phyloP scores from a whole-genome alignment of 2,113 vertebrate genomes.

The Otolemur garnettii region DNA sequence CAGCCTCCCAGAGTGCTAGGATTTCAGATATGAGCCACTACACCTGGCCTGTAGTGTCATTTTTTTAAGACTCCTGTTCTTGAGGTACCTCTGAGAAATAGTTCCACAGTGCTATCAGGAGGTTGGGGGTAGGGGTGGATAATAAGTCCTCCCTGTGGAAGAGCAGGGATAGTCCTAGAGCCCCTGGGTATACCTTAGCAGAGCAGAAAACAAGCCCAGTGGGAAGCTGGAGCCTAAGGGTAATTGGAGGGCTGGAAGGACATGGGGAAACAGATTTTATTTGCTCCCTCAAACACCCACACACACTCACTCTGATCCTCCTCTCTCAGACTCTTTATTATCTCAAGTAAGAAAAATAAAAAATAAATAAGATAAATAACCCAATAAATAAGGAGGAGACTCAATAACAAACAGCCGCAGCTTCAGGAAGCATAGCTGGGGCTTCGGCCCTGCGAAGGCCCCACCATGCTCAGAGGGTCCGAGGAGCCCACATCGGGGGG shows the following conservation, averaged over 20 bases:
- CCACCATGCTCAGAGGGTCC: conserved; percentile 75
- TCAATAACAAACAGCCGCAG: fast-evolving
- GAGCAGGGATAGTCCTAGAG: background rate
- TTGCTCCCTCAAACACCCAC: background rate
- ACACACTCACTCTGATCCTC: background rate
- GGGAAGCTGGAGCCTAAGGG: no score
- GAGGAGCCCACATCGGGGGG: conserved; percentile 72
- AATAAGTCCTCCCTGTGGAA: background rate
- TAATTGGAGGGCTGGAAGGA: fast-evolving
- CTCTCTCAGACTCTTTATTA: conserved; percentile 71
- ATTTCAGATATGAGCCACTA: no score
- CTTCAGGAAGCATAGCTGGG: conserved; percentile 75
- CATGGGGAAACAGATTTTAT: fast-evolving
- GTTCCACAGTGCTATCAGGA: background rate
- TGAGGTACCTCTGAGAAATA: background rate
- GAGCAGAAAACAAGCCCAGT: background rate
- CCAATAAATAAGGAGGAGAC: conserved; percentile 77
- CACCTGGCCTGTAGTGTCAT: background rate
- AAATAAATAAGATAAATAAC: conserved; percentile 85
- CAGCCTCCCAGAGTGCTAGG: no score
- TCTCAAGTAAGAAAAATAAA: conserved; percentile 67
- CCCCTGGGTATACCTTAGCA: background rate
- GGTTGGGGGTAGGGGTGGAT: background rate
- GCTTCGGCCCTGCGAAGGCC: conserved; percentile 1
- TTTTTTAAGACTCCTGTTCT: fast-evolving